Base-by-base conservation (phyloP, 2,888 invertebrate species). In the Cosmorhoe ocellata region DNA sequence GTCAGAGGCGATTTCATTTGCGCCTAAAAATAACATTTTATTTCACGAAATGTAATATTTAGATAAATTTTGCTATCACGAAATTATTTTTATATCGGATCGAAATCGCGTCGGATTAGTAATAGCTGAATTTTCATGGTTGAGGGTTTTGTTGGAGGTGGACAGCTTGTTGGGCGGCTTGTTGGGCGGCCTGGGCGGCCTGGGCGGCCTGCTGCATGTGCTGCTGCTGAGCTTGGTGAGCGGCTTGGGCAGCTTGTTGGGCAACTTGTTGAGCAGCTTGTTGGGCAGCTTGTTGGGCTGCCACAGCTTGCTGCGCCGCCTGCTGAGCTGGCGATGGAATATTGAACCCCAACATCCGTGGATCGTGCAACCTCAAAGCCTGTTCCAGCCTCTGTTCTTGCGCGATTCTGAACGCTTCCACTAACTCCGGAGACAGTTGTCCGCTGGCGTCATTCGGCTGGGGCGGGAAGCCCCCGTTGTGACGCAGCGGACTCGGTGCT, bases 361-460 rank as follows among this genome's bases (percentile, higher is more conserved):
- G 95, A 73, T 96, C 96, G 77, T 96, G 96, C 68, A 96, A 91
- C 71, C 96, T 92, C 64, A 96, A 83, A 27, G 96, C 96, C 69
- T 96, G 96, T 72, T 96, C 96, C 70, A 96, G 79, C 67, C 96
- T 91, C 77, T 96, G 96, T 66, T 96, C 96, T 65, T 94, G 94
- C 26, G 94, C 92, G 66, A 94, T 84, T 76, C 94, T 88, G 59
- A 94, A 90, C 3, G 94, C 94, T 77, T 95, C 94, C 10, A 93
- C 93, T 59, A 95, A 81, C 70, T 95, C 94, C 1, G 94, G 93
- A 57, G 93, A 92, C 52, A 94, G 82, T 68, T 93, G 94, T 48
- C 91, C 92, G 57, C 84, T 81, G 3, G 76, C 84, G 49, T 84
- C 85, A 47, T 71, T 83, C 8, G 83, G 81, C 47, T 84, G 84